Base-by-base conservation (phyloP, 2,888 invertebrate species). In the Eupithecia subumbrata region DNA sequence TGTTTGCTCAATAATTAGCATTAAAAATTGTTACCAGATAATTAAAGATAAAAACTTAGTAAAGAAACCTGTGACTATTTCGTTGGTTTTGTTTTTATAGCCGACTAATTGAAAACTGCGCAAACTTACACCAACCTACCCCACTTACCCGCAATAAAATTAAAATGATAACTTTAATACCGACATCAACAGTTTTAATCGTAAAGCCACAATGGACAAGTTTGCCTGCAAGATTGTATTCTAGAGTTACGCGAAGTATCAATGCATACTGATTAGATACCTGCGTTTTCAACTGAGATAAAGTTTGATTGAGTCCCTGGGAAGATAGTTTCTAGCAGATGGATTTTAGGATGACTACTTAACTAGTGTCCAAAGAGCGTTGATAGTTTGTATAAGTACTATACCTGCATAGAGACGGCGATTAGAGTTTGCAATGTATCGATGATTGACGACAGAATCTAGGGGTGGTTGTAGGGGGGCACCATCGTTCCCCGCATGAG, bases 401-500 rank as follows among this genome's bases (percentile, higher is more conserved):
- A 81, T 90, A 97, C 98, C 97, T 86, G 97, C 97, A 88, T 96
- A 98, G 14, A 96, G 96, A 83, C 97, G 94, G 80, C 98, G 92
- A 78, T 97, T 95, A 0, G 96, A 93, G 86, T 98, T 96, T 5
- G 96, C 92, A 73, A 98, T 97, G 86, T 98, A 96, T 0, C 91
- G 88, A 85, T 97, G 96, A 84, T 96, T 96, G 69, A 96, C 91
- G 9, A 96, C 92, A 11, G 96, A 95, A 84, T 96, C 95, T 71
- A 96, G 95, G 0, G 97, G 97, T 0, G 97, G 97, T 87, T 98
- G 97, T 74, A 98, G 90, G 0, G 96, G 96, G 16, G 96, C 96
- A 66, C 97, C 97, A 0, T 93, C 92, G 85, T 98, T 98, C 18
- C 96, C 97, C 0, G 97, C 96, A 88, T 99, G 99, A 0, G 97